Percentiles rank a stretch among this genome's conserved stretches.
Conservation (phyloP, 2,888 invertebrate species). For the Venustoraphidia nigricollis region DNA sequence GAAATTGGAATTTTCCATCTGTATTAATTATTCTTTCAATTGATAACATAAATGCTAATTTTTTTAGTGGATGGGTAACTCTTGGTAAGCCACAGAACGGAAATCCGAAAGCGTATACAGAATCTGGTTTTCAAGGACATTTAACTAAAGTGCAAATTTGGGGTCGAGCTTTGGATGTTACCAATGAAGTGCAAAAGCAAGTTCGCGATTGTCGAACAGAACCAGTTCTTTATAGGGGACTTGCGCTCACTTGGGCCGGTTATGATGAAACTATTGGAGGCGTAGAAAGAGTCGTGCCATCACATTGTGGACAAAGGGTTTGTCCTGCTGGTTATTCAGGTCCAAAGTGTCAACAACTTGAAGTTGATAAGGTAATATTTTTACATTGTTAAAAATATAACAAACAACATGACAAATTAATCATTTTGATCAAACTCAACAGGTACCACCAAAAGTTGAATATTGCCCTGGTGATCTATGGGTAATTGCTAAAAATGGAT, state of each 20-base stretch:
- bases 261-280: slow-evolving; percentile 81
- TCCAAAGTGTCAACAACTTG: slow-evolving; percentile 66
- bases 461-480: slow-evolving; percentile 89
- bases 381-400: no score
- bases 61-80: slow-evolving; percentile 74
- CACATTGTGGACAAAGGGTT: slow-evolving; percentile 77
- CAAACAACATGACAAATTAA: no score
- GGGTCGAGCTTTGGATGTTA: slow-evolving; percentile 80
- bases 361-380: slow-evolving; percentile 53
- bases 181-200: slow-evolving; percentile 85
- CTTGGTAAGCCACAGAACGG: slow-evolving; percentile 78
- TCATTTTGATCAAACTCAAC: background rate
- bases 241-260: slow-evolving; percentile 85
- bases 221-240: slow-evolving; percentile 71
- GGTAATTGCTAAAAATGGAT: slow-evolving; percentile 86
- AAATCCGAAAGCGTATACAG: slow-evolving; percentile 66
- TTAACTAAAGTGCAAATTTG: slow-evolving; percentile 89
- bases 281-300: slow-evolving; percentile 81
- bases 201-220: slow-evolving; percentile 85
- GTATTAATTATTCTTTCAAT: slow-evolving; percentile 5
- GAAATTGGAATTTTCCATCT: background rate
- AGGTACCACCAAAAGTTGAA: slow-evolving; percentile 67
- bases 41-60: slow-evolving; percentile 1
- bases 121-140: slow-evolving; percentile 89
- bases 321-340: slow-evolving; percentile 83